Evolutionary conservation across 92 coral and sea anemone species (phyloP).

Genomic region (Zoanthus gigantus): DNA sequence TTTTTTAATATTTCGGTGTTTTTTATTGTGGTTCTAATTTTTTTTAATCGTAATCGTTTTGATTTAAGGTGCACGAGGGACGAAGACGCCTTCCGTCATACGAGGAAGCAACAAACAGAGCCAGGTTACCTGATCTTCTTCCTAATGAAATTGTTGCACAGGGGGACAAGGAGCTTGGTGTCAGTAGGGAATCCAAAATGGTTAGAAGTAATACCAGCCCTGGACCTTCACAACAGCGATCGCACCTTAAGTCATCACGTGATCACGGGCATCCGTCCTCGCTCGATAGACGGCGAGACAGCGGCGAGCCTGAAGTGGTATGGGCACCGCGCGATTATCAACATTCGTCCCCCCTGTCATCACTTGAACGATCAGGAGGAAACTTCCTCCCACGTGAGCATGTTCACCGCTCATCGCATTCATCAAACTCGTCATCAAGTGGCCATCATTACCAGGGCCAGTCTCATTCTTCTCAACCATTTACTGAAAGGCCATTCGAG

Average conservation of each 20-base stretch:
- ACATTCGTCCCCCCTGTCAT: conserved; percentile 66
- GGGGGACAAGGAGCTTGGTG: conserved; percentile 29
- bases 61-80: conserved; percentile 25
- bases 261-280: conserved; percentile 57
- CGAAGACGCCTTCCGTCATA: conserved; percentile 80
- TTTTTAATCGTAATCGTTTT: background rate
- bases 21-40: too few relatives aligned
- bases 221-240: conserved; percentile 1
- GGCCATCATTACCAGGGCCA: conserved; percentile 56
- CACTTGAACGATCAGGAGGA: conserved; percentile 70
- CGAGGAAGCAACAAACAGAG: conserved; percentile 78
- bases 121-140: conserved; percentile 81
- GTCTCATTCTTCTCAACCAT: conserved; percentile 43
- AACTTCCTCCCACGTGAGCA: conserved; percentile 15
- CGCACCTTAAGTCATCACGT: conserved; percentile 38
- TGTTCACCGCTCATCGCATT: conserved; percentile 57
- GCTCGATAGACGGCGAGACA: conserved; percentile 51
- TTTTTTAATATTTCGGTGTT: too few relatives aligned
- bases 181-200: conserved; percentile 21
- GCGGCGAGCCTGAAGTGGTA: conserved; percentile 34
- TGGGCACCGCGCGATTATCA: conserved; percentile 44
- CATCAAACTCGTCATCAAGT: conserved; percentile 74
- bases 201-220: conserved; percentile 44
- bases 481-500: conserved; percentile 27
- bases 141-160: conserved; percentile 64